phyloP scores from a whole-genome alignment of 64 coral and sea anemone genomes.

The Montipora efflorescens region DNA sequence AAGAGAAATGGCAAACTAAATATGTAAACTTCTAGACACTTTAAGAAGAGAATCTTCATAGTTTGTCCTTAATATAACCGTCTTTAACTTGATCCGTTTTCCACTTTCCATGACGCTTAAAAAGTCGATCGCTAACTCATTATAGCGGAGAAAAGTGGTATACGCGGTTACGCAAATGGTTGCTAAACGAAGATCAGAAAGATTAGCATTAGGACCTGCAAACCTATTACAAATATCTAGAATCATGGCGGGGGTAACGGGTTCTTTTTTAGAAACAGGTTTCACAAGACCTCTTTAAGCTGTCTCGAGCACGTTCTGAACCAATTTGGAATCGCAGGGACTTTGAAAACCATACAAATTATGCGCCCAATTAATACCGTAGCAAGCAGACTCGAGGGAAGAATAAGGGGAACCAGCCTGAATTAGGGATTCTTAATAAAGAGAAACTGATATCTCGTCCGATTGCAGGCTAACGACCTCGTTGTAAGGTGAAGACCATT shows the following conservation, averaged over 20 bases:
- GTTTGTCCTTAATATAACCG: slow-evolving; percentile 1
- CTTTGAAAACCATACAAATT: slow-evolving; percentile 49
- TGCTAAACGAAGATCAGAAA: slow-evolving; percentile 44
- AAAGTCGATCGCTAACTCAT: slow-evolving; percentile 17
- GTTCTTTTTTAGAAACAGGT: slow-evolving; percentile 52
- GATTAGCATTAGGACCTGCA: background rate
- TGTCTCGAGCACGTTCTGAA: slow-evolving; percentile 42
- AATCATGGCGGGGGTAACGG: slow-evolving; percentile 43
- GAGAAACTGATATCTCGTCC: slow-evolving; percentile 17
- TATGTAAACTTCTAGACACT: too few relatives aligned
- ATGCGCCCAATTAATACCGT: slow-evolving; percentile 71
- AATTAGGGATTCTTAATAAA: slow-evolving; percentile 59
- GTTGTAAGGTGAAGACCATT: slow-evolving; percentile 22
- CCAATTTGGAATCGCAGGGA: slow-evolving; percentile 39
- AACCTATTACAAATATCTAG: slow-evolving; percentile 2
- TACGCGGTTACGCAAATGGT: slow-evolving; percentile 44
- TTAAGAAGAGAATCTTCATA: too few relatives aligned
- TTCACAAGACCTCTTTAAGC: slow-evolving; percentile 40
- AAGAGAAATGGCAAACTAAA: background rate
- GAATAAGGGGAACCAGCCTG: slow-evolving; percentile 34
- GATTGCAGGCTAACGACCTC: slow-evolving; percentile 27
- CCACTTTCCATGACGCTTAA: slow-evolving; percentile 3
- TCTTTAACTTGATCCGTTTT: slow-evolving; percentile 4
- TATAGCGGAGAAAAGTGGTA: slow-evolving; percentile 57
- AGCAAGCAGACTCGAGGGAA: slow-evolving; percentile 56